Evolutionary conservation across 2,888 invertebrate species (phyloP).

Genomic region (Drosophila nigricruria): DNA sequence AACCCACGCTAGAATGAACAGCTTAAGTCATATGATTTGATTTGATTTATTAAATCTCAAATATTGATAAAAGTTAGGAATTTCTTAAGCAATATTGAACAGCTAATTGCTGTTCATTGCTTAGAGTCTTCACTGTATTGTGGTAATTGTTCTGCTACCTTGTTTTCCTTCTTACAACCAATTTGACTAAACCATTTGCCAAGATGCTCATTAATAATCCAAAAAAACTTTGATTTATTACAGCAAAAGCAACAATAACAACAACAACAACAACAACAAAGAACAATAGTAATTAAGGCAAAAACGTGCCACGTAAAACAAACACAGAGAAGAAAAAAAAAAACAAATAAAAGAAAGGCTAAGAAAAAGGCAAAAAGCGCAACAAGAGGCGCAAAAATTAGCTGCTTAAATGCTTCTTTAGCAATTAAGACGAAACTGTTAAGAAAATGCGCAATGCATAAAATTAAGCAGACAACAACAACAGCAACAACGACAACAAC

Average conservation of each 20-base stretch:
- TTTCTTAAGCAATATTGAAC: background rate
- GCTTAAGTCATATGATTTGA: background rate
- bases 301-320: constrained; percentile 41
- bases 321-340: constrained; percentile 31
- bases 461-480: constrained; percentile 60
- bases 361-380: constrained; percentile 37
- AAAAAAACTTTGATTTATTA: constrained; percentile 71
- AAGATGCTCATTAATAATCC: constrained; percentile 48
- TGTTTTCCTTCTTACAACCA: constrained; percentile 42
- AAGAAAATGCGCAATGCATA: constrained; percentile 72
- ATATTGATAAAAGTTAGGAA: background rate
- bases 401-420: constrained; percentile 61
- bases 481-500: constrained; percentile 35
- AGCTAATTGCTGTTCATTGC: constrained; percentile 2
- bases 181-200: constrained; percentile 41
- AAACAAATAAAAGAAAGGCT: constrained; percentile 11
- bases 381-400: constrained; percentile 50
- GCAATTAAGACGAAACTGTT: constrained; percentile 64
- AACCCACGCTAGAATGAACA: background rate
- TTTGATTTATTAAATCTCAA: background rate
- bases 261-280: constrained; percentile 32
- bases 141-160: background rate
- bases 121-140: background rate
- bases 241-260: constrained; percentile 42
- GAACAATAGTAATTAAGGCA: constrained; percentile 54